Conservation (phyloP, 1,140 invertebrate species). For the Drosophila sulfurigaster region DNA sequence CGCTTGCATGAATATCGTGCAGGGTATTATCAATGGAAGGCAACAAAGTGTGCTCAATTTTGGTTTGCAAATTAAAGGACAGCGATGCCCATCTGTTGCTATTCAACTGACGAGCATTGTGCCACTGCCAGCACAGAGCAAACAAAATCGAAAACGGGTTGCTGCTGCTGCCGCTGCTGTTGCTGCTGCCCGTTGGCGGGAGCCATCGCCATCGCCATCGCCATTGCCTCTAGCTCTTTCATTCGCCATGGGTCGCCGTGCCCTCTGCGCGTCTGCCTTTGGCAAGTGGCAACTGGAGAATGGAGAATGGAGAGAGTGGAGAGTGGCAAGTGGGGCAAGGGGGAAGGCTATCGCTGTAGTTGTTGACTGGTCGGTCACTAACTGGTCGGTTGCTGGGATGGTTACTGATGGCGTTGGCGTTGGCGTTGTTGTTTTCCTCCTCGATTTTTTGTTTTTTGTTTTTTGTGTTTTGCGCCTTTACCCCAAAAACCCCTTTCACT, state of each 20-base stretch:
- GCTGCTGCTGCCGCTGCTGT: conserved; percentile 20
- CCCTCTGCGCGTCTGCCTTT: conserved; percentile 24
- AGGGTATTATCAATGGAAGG: too few species aligned
- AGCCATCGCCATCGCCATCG: conserved; percentile 19
- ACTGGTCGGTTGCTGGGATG: conserved; percentile 35
- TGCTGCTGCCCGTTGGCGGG: conserved; percentile 7
- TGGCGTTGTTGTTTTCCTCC: conserved; percentile 51
- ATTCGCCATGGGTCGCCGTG: conserved; percentile 5
- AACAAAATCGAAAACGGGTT: conserved; percentile 81
- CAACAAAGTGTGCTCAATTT: too few species aligned
- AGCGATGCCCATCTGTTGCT: conserved; percentile 3
- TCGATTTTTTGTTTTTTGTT: conserved; percentile 20
- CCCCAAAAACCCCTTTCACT: conserved; percentile 78
- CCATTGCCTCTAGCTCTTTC: conserved; percentile 15
- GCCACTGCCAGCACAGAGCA: conserved; percentile 39
- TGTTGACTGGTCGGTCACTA: conserved; percentile 51
- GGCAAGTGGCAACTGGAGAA: conserved; percentile 7
- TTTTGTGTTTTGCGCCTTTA: conserved; percentile 17
- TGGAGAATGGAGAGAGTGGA: too few species aligned
- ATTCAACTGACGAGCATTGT: conserved; percentile 33
- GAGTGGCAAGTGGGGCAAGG: conserved; percentile 5
- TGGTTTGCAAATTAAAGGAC: too few species aligned
- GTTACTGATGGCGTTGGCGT: conserved; percentile 57
- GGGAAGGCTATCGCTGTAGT: conserved; percentile 20
- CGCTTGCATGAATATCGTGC: too few species aligned